Percentiles rank a stretch among this genome's conserved stretches.
phyloP scores from a whole-genome alignment of 2,888 invertebrate species.

The Himalopsyche japonica region DNA sequence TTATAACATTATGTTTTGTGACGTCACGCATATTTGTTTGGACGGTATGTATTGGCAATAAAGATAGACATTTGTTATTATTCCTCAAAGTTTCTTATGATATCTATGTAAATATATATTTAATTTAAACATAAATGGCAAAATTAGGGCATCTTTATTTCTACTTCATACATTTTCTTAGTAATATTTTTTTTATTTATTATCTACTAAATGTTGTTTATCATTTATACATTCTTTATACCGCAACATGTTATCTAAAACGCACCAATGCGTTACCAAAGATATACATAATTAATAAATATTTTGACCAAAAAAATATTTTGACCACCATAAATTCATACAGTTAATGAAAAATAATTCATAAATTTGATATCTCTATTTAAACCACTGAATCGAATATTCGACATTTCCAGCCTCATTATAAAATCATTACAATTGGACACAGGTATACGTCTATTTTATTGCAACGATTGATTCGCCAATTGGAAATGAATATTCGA shows the following conservation, averaged over 20 bases:
- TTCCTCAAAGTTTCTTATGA: too few relatives aligned
- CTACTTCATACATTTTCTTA: too few relatives aligned
- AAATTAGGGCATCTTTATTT: too few relatives aligned
- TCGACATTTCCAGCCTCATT: background rate
- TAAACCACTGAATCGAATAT: background rate
- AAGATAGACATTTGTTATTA: too few relatives aligned
- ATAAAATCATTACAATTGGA: background rate
- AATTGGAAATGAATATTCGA: background rate
- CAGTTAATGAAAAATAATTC: background rate
- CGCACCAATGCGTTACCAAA: too few relatives aligned
- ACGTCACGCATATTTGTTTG: background rate
- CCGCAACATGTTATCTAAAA: too few relatives aligned
- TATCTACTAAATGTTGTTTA: background rate
- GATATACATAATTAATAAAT: too few relatives aligned
- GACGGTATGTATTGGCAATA: too few relatives aligned
- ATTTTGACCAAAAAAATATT: too few relatives aligned
- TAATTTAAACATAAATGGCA: too few relatives aligned
- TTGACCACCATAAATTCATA: background rate
- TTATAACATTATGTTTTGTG: background rate
- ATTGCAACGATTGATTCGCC: background rate
- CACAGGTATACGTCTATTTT: background rate
- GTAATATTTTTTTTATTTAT: too few relatives aligned
- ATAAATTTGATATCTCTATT: background rate
- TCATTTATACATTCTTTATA: background rate
- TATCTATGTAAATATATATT: too few relatives aligned